Base-by-base conservation (phyloP, 1,140 invertebrate species). In the Drosophila bipectinata region DNA sequence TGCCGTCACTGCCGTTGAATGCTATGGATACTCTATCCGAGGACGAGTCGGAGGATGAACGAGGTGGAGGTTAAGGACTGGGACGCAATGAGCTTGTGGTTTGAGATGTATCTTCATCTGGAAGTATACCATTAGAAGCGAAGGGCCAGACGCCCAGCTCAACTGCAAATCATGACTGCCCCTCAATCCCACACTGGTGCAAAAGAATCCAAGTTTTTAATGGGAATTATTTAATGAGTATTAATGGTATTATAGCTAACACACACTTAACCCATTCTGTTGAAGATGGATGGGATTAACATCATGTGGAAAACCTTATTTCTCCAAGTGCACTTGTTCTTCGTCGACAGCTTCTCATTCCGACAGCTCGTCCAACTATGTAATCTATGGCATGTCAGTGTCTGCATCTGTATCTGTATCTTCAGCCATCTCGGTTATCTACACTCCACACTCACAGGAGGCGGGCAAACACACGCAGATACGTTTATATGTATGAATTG, bases 361-460 rank as follows among this genome's bases (percentile, higher is more conserved):
- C 39, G 52, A 52, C 71, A 45, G 58, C 64, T 56, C 59, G 64
- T 71, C 45, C 72, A 87, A 81, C 82, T 87, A 72, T 78, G 81
- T 81, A 85, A 85, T 85, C 82, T 87, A 81, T 85, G 73, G 82
- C 77, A 71, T 85, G 81, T 77, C 82, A 75, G 62, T 55, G 62
- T 72, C 45, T 53, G 59, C 45, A 71, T 55, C 61, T 62, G 39
- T 66, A 71, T 69, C 59, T 44, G 55, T 58, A 56, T 73, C 51
- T 47, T 34, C 34, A 58, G 55, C 56, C 56, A 48, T 32, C 44
- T 34, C 56, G 44, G 44, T 14, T 52, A 63, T 67, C 59, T 28
- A 49, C 30, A 30, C 51, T 1, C 41, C 10, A 15, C 39, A 61
- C 39, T 78, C 34, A 14, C 37, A 44, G 34, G 41, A 18, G 41